Conservation (phyloP, 1,140 invertebrate species). For the Zaprionus capensis region DNA sequence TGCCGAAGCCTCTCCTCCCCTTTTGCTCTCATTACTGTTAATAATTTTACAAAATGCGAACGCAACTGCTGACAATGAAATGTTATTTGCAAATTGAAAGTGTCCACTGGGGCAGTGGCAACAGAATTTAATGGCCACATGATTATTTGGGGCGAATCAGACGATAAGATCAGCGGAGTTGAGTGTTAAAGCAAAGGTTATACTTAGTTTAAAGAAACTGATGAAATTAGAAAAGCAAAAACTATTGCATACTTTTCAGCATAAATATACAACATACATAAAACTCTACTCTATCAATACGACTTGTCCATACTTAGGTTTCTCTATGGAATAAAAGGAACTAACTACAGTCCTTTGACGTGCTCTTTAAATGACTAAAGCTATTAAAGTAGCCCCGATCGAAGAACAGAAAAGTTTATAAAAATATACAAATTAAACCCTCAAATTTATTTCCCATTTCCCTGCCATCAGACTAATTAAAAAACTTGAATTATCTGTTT, state of each 20-base stretch:
- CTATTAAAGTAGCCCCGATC: neutral
- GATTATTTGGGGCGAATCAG: neutral
- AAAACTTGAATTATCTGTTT: slow-evolving; percentile 1
- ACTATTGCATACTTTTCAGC: neutral
- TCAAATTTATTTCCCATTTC: neutral
- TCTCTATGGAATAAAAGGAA: neutral
- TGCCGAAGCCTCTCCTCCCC: neutral
- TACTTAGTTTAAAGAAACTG: neutral
- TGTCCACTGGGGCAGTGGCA: neutral
- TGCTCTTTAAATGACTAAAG: neutral
- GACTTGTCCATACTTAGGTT: fast-evolving
- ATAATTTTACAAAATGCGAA: slow-evolving; percentile 59
- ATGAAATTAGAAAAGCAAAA: neutral
- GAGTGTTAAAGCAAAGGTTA: neutral
- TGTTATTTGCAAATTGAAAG: slow-evolving; percentile 68
- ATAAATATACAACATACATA: neutral
- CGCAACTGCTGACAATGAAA: slow-evolving; percentile 66
- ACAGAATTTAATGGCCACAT: slow-evolving; percentile 8
- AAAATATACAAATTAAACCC: neutral
- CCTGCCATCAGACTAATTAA: neutral
- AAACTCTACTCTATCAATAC: neutral
- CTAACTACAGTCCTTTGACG: neutral
- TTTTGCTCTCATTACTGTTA: slow-evolving; percentile 55
- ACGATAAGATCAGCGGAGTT: neutral
- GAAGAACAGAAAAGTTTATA: neutral